A percentile compares a stretch with the other conserved stretches of the same genome.
Evolutionary conservation across 2,797 vertebrate species (phyloP).

Genomic region (Smutsia temminckii): DNA sequence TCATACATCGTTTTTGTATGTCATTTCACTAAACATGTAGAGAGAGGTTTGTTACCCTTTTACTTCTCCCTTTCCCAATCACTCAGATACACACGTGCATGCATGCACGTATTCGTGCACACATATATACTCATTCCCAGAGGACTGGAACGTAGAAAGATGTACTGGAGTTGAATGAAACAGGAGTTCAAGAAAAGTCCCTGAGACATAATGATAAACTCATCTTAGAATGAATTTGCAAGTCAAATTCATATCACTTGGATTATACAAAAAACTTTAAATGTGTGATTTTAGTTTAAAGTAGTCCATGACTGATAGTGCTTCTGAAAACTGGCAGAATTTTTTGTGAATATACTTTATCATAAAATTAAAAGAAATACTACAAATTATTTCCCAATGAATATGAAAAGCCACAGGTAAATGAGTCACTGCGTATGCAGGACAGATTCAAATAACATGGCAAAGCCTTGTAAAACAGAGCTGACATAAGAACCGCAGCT

Average conservation of each 20-base stretch:
- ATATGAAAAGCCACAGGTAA: not conserved
- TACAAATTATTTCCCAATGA: not conserved
- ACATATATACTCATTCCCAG: not conserved
- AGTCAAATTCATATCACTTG: not conserved
- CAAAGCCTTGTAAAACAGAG: not conserved
- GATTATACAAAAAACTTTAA: not conserved
- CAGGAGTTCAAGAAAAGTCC: not conserved
- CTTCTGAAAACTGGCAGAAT: not conserved
- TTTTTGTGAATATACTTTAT: not conserved
- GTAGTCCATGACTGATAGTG: not conserved
- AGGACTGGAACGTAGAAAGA: not conserved
- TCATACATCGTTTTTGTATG: not conserved
- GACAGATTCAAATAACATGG: not conserved
- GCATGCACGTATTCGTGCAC: no score
- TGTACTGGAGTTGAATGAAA: not conserved
- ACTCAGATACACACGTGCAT: no score
- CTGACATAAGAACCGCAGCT: not conserved
- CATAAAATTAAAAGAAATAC: not conserved
- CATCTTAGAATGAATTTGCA: constrained; percentile 32
- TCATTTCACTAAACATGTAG: not conserved
- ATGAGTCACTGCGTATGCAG: not conserved
- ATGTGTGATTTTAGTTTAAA: constrained; percentile 6
- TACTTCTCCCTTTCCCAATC: not conserved
- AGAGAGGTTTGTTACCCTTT: not conserved
- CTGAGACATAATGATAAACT: not conserved